Conservation (phyloP, 2,797 vertebrate genomes). For the Xenopus petersii region DNA sequence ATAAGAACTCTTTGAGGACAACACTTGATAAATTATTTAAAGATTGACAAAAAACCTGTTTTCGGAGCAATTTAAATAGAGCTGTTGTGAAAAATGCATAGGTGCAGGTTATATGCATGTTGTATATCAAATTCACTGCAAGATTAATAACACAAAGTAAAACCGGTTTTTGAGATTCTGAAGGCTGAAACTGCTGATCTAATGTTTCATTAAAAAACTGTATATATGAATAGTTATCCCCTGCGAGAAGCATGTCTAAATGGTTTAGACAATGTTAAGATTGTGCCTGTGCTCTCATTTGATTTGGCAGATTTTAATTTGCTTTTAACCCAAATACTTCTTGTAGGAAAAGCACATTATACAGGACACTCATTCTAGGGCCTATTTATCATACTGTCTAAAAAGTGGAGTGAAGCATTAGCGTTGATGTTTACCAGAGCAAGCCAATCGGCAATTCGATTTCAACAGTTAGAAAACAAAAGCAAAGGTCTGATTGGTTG, state of each 20-base stretch:
- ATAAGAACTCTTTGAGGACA: neutral
- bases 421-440: no score
- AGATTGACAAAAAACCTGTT: slow-evolving; percentile 11
- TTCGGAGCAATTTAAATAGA: neutral
- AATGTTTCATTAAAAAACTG: neutral
- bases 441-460: no score
- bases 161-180: neutral
- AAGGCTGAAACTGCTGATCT: slow-evolving; percentile 1
- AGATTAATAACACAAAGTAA: slow-evolving; percentile 14
- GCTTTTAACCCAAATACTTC: no score
- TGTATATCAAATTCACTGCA: slow-evolving; percentile 21
- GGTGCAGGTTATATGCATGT: slow-evolving; percentile 3
- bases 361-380: no score
- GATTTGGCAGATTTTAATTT: neutral
- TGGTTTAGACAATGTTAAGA: neutral
- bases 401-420: no score
- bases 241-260: neutral
- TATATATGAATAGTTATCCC: neutral
- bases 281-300: neutral
- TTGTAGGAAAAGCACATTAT: no score
- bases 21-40: slow-evolving; percentile 9
- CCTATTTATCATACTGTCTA: no score
- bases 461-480: no score
- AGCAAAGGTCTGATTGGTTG: no score
- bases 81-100: slow-evolving; percentile 16